Percentiles rank a stretch among this genome's conserved stretches.
Evolutionary conservation across 2,113 vertebrate species (phyloP).

Genomic region (Patagioenas fasciata): DNA sequence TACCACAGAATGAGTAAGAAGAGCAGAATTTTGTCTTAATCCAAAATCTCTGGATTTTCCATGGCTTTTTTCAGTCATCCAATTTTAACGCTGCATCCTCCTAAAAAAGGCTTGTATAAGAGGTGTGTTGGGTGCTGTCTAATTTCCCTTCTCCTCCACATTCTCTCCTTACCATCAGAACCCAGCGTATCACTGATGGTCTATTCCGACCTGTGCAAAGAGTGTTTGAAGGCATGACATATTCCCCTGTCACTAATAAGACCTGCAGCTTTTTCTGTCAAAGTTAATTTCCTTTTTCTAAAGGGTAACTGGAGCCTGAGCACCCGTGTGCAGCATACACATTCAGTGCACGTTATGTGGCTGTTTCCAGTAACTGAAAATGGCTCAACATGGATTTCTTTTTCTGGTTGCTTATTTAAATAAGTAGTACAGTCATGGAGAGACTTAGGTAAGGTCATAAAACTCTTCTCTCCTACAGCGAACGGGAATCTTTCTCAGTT

Average conservation of each 20-base stretch:
- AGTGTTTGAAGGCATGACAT: background rate
- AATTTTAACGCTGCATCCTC: background rate
- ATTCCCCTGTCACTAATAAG: background rate
- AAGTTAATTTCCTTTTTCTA: background rate
- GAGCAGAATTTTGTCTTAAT: slow-evolving; percentile 12
- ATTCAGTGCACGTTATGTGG: fast-evolving
- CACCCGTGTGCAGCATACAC: background rate
- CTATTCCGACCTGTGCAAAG: background rate
- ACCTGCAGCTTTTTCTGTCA: background rate
- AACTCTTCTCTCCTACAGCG: background rate
- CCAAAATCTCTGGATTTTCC: background rate
- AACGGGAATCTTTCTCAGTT: background rate
- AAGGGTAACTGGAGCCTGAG: background rate
- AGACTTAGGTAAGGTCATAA: background rate
- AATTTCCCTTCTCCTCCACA: background rate
- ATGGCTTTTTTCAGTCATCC: background rate
- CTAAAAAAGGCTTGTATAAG: background rate
- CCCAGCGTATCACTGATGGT: background rate
- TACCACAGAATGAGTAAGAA: background rate
- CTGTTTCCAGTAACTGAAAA: background rate
- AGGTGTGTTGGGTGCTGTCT: background rate
- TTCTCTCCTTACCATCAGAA: background rate
- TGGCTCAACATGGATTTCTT: background rate
- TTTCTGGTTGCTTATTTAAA: slow-evolving; percentile 4
- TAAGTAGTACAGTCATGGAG: background rate